Evolutionary conservation across 2,797 vertebrate species (phyloP).

Genomic region (Chanos chanos): DNA sequence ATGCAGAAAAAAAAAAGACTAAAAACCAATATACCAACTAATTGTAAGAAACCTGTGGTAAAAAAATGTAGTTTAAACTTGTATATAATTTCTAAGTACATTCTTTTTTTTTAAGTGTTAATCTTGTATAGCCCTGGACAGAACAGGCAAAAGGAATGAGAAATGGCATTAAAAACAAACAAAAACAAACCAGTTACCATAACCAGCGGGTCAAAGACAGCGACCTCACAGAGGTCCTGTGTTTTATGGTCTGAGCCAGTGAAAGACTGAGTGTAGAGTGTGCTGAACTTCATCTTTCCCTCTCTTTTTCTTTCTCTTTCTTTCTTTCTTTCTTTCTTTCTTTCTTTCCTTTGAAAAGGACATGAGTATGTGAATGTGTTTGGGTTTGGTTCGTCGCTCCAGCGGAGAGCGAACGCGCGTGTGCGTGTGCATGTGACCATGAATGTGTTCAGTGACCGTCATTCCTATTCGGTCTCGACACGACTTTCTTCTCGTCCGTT

Average conservation of each 20-base stretch:
- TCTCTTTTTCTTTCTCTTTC: neutral
- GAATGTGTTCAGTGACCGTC: no score
- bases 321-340: neutral
- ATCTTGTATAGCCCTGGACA: conserved; percentile 63
- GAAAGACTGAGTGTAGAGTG: conserved; percentile 8
- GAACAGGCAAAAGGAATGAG: conserved; percentile 50
- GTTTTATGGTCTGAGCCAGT: conserved; percentile 40
- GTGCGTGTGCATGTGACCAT: no score
- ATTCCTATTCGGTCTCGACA: no score
- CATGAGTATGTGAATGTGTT: no score
- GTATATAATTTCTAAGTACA: conserved; percentile 68
- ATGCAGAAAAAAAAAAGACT: conserved; percentile 53
- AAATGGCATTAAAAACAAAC: conserved; percentile 50
- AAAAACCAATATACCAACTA: conserved; percentile 58
- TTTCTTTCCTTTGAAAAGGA: no score
- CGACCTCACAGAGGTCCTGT: conserved; percentile 14
- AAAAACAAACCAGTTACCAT: neutral
- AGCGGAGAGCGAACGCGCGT: no score
- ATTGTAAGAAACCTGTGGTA: conserved; percentile 68
- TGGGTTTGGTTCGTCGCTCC: no score
- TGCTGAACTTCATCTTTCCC: neutral
- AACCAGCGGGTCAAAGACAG: conserved; percentile 34
- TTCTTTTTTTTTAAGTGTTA: conserved; percentile 56
- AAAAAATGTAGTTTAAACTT: conserved; percentile 61
- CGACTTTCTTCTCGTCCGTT: no score